Evolutionary conservation across 2,888 invertebrate species (phyloP).

Genomic region (Theodoxus fluviatilis): DNA sequence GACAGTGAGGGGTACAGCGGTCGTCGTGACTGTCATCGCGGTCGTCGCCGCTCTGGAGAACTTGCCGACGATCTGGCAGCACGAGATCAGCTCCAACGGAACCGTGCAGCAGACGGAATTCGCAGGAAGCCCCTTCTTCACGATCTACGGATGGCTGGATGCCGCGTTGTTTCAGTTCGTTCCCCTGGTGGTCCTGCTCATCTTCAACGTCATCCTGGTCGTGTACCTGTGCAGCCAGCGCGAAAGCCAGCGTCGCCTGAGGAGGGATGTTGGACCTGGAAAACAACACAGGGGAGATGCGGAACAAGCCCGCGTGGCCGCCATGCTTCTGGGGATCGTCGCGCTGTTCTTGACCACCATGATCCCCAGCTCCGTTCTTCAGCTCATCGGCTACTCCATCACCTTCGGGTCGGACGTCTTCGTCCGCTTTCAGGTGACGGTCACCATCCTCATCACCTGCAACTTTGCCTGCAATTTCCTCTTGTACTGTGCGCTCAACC

Average conservation of each 20-base stretch:
- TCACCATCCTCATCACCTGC: slow-evolving; percentile 26
- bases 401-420: slow-evolving; percentile 24
- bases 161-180: slow-evolving; percentile 28
- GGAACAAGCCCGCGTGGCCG: slow-evolving; percentile 25
- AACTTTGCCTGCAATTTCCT: slow-evolving; percentile 33
- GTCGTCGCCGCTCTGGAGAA: slow-evolving; percentile 26
- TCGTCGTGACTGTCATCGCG: slow-evolving; percentile 7
- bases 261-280: background rate
- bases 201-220: slow-evolving; percentile 29
- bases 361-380: slow-evolving; percentile 29
- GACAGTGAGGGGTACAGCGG: slow-evolving; percentile 7
- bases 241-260: background rate
- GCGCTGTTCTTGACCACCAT: slow-evolving; percentile 30
- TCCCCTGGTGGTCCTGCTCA: slow-evolving; percentile 27
- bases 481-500: slow-evolving; percentile 32
- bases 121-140: slow-evolving; percentile 17
- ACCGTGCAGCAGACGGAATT: slow-evolving; percentile 16
- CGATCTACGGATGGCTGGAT: slow-evolving; percentile 29
- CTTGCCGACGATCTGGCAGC: slow-evolving; percentile 30
- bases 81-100: slow-evolving; percentile 4
- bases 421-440: slow-evolving; percentile 25
- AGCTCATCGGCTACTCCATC: slow-evolving; percentile 26
- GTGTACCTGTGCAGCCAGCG: slow-evolving; percentile 24
- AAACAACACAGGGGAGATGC: slow-evolving; percentile 14
- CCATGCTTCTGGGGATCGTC: slow-evolving; percentile 30